Base-by-base conservation (phyloP, 2,113 vertebrate genomes). In the Pao palembangensis region DNA sequence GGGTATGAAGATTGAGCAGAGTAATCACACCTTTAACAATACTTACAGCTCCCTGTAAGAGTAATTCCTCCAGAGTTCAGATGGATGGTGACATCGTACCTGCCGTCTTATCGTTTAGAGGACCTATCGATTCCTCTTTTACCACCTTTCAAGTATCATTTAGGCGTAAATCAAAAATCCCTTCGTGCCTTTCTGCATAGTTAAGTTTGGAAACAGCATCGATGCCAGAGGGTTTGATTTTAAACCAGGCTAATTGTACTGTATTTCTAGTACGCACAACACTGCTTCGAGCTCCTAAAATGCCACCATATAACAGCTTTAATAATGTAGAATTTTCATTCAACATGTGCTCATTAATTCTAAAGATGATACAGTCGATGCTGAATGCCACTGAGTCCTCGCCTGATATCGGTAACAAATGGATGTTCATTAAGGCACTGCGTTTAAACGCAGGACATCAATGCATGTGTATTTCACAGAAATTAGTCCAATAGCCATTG, bases 11-110 rank as follows among this genome's bases (percentile, higher is more conserved):
- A 58, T 53, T 59, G 48, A 59, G 25, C 41, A 60, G 43, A 61
- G 25, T 41, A 53, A 57, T 51, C 25, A 17, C 38, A 55, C 4
- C 3, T 53, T 19, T 46, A 51, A 59, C 52, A 55, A 48, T 51
- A 42, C 44, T 41, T 49, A 55, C 64, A 51, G 52, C 49, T 75
- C 58, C 49, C 28, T 21, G 18, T 59, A n/a, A 70, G 50, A 51
- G 28, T 41, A 46, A 34, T 51, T 51, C 49, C 60, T 59, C 38
- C 20, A 20, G 50, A 34, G 11, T 47, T 47, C 11, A 43, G 15
- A 47, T 20, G 2, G 41, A 57, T 43, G 50, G 21, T 52, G 43
- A 8, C 48, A 38, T 56, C 18, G 41, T 17, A 63, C 19, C 59
- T 55, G 49, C 55, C 50, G 44, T 19, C 20, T 58, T 34, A 64